Conservation (phyloP, 1,140 invertebrate species). For the Caenorhabditis tropicalis region DNA sequence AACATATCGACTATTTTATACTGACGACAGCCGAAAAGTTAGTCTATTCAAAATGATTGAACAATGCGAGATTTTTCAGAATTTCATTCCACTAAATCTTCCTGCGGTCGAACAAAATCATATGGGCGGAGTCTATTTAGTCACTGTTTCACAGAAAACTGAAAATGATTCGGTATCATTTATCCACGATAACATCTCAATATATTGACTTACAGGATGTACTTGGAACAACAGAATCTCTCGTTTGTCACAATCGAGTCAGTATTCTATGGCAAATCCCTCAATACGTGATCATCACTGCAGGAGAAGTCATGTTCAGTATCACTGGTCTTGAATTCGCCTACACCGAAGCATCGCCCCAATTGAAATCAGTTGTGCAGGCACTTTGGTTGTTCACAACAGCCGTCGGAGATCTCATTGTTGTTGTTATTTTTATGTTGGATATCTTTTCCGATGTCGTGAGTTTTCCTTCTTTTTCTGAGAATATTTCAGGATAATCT, state of each 20-base stretch:
- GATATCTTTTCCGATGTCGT: constrained; percentile 77
- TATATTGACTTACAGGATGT: not conserved
- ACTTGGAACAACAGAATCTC: constrained; percentile 63
- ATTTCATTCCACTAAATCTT: not conserved
- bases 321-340: constrained; percentile 90
- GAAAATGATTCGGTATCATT: not conserved
- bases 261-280: constrained; percentile 85
- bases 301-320: constrained; percentile 86
- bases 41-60: not conserved
- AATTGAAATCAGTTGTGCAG: constrained; percentile 79
- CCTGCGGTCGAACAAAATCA: not conserved
- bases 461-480: constrained; percentile 56
- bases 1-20: constrained; percentile 67
- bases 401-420: constrained; percentile 88
- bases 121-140: constrained; percentile 8
- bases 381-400: constrained; percentile 88
- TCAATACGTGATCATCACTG: constrained; percentile 85
- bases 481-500: too few relatives aligned
- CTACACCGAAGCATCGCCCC: constrained; percentile 78
- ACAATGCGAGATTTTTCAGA: not conserved
- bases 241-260: constrained; percentile 73
- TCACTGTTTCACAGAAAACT: not conserved
- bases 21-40: constrained; percentile 58
- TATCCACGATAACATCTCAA: constrained; percentile 62
- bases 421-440: constrained; percentile 83